Evolutionary conservation across 2,113 vertebrate genomes (phyloP), one percentile per base, ranked within the genome.

Genomic region (Phaethornis superciliosus): DNA sequence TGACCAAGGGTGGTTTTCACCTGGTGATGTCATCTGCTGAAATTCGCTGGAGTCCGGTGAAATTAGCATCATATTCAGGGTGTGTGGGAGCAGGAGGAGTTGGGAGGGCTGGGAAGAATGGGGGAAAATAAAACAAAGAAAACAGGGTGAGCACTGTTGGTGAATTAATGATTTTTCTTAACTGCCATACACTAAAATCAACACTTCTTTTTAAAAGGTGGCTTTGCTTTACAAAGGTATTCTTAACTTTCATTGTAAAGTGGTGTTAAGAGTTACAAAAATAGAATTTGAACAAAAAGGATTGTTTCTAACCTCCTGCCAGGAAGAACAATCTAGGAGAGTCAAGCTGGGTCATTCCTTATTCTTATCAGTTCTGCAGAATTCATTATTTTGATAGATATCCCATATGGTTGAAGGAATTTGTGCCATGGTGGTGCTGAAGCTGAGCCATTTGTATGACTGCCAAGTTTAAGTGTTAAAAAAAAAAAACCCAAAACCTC

Each of bases 101-200:
- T 44, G 83, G 71, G 33, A 69, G 15, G 33, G 33, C 18, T 16
- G 4, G 21, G 8, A 60, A 32, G 27, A n/a, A 54, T 2, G 63
- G 67, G 1, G 24, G 23, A 24, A 4, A 6, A 8, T 24, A 32
- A 52, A 71, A 32, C 77, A 68, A 85, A 78, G 52, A 19, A 2
- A 33, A 4, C 6, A 4, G 13, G 16, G 0, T 6, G 21, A 16
- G 72, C 1, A 0, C 4, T 42, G 0, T 8, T 4, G 37, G 44
- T 26, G 58, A 42, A 23, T 12, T 81, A 4, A 11, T 15, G 1
- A 0, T 7, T 18, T 51, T 32, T 72, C 60, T 44, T 24, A 27
- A 12, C 32, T 33, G 70, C 9, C 1, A 1, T 4, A 0, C 19
- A 3, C 46, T 22, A 10, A 59, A 77, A 23, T 28, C 33, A 40